Percentiles rank a stretch among this genome's conserved stretches.
Evolutionary conservation across 2,888 invertebrate genomes (phyloP).

Genomic region (Habroteleia sp.): DNA sequence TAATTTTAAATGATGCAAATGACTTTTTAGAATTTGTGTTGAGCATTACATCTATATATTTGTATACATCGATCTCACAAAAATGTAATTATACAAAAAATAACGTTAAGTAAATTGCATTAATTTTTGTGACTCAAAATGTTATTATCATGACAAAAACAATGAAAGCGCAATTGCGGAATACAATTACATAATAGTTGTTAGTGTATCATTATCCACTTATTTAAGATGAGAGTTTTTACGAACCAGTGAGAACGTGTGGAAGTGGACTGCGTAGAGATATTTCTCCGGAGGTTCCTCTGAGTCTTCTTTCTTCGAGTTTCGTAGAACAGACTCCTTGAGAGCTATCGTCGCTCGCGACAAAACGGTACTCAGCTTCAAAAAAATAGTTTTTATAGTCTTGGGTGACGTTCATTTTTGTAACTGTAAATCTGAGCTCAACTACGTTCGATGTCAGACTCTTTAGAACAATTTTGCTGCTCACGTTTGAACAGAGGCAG

Average conservation of each 20-base stretch:
- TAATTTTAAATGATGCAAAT: too few species aligned
- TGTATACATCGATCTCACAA: too few species aligned
- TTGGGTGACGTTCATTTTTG: slow-evolving; percentile 90
- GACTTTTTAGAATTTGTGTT: too few species aligned
- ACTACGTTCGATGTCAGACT: slow-evolving; percentile 87
- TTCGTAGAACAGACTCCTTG: slow-evolving; percentile 84
- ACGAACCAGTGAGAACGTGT: slow-evolving; percentile 59
- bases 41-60: too few species aligned
- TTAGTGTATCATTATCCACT: not conserved
- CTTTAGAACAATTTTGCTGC: slow-evolving; percentile 85
- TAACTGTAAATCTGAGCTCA: slow-evolving; percentile 88
- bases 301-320: slow-evolving; percentile 85
- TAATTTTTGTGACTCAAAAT: not conserved
- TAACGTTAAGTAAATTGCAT: too few species aligned
- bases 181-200: slow-evolving; percentile 3
- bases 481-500: slow-evolving; percentile 88
- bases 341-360: slow-evolving; percentile 81
- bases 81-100: too few species aligned
- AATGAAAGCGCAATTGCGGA: not conserved
- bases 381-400: slow-evolving; percentile 90
- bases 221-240: not conserved
- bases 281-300: slow-evolving; percentile 89
- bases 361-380: slow-evolving; percentile 87
- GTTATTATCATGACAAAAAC: too few species aligned
- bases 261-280: slow-evolving; percentile 85